Conservation (phyloP, 2,797 vertebrate genomes). For the Crenuchus spilurus region DNA sequence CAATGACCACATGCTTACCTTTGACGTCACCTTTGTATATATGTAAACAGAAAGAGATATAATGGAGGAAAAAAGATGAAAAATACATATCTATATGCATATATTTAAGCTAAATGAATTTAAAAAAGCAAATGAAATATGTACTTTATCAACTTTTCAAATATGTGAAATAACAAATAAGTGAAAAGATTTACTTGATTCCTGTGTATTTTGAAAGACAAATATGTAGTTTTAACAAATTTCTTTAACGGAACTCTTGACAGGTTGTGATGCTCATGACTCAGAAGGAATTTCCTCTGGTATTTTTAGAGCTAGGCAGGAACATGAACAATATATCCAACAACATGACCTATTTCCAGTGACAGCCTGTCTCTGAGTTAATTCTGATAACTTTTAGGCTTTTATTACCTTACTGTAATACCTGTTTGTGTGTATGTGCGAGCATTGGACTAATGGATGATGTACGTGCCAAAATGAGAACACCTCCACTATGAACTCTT, state of each 20-base stretch:
- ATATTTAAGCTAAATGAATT: constrained; percentile 70
- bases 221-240: constrained; percentile 81
- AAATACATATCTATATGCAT: constrained; percentile 74
- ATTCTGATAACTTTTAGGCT: constrained; percentile 58
- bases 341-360: constrained; percentile 35
- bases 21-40: constrained; percentile 58
- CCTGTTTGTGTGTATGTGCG: constrained; percentile 59
- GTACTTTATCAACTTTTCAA: constrained; percentile 66
- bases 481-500: constrained; percentile 66
- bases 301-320: constrained; percentile 42
- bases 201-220: constrained; percentile 79
- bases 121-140: constrained; percentile 50
- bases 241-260: constrained; percentile 67
- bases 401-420: constrained; percentile 62
- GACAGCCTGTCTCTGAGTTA: constrained; percentile 43
- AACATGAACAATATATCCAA: constrained; percentile 17
- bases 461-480: constrained; percentile 72
- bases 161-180: constrained; percentile 55
- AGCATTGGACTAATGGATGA: constrained; percentile 54
- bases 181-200: constrained; percentile 71
- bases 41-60: constrained; percentile 78
- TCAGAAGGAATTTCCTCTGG: constrained; percentile 24
- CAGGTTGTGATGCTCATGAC: constrained; percentile 34
- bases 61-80: constrained; percentile 67
- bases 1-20: constrained; percentile 31